Base-by-base conservation (phyloP, 1,140 invertebrate genomes). In the Cheumatopsyche charites region DNA sequence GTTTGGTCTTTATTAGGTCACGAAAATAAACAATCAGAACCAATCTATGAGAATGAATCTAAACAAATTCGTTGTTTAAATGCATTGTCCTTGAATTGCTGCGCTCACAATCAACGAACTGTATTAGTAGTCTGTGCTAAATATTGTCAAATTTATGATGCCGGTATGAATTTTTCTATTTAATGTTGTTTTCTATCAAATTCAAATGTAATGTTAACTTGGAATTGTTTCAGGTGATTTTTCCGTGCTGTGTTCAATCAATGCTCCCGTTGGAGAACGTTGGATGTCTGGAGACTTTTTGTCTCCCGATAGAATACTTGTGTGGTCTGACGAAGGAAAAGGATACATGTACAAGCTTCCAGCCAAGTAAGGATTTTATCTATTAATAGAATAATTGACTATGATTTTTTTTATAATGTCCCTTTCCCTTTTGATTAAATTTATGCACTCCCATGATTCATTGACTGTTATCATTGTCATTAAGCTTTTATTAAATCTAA, bases 281-380 rank as follows among this genome's bases (percentile, higher is more conserved):
- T 98, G 96, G 96, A 89, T 94, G 84, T 95, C 95, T 12, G 97
- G 96, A 1, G 94, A 98, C 80, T 98, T 98, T 79, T 83, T 98
- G 12, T 88, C 93, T 1, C 90, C 93, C 1, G 97, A 98, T 79
- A 86, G 92, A 43, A 93, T 98, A 0, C 88, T 98, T 63, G 88
- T 97, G 0, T 98, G 95, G 94, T 96, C 92, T 61, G 95, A 95
- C 73, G 92, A 94, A 78, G 96, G 96, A 69, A 95, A 94, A 82
- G 94, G 93, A 49, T 98, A 97, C 82, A 85, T 98, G 68, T 98
- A 96, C 81, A 95, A 94, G 83, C 83, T 98, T 76, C 96, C 97
- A 5, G 92, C 94, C 71, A 98, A 98, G 95, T 96, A 90, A 89
- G 91, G 41, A 55, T 43, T 58, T 12, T 49, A 13, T 13, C 13